phyloP scores from a whole-genome alignment of 2,113 vertebrate species.

The Tragulus kanchil region DNA sequence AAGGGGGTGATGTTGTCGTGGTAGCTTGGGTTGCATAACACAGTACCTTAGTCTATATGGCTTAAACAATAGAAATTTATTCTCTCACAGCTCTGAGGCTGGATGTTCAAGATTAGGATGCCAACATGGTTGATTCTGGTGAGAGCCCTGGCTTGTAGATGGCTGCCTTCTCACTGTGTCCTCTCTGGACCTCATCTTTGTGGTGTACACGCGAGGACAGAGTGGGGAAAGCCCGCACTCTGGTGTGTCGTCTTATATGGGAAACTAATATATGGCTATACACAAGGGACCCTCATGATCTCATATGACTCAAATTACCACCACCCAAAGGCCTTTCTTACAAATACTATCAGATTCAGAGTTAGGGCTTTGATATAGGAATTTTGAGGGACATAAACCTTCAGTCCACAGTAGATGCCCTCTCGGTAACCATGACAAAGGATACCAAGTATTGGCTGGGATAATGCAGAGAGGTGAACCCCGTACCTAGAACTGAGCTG shows the following conservation, averaged over 20 bases:
- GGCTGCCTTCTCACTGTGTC: background rate
- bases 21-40: background rate
- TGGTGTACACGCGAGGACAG: accelerated
- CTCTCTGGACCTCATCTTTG: background rate
- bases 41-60: background rate
- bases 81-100: background rate
- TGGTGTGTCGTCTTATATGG: background rate
- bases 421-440: background rate
- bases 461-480: background rate
- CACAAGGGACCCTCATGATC: background rate
- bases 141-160: background rate
- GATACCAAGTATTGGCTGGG: background rate
- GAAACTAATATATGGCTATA: too few relatives aligned
- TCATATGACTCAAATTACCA: background rate
- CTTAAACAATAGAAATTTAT: background rate
- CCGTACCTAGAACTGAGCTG: background rate
- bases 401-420: background rate
- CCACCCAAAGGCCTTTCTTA: background rate
- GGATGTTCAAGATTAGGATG: background rate
- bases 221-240: background rate
- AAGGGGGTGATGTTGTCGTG: background rate
- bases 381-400: background rate
- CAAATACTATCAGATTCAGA: background rate
- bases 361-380: background rate
- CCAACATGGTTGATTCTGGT: background rate